phyloP scores from a whole-genome alignment of 1,140 invertebrate genomes.

The Aplysia californica region DNA sequence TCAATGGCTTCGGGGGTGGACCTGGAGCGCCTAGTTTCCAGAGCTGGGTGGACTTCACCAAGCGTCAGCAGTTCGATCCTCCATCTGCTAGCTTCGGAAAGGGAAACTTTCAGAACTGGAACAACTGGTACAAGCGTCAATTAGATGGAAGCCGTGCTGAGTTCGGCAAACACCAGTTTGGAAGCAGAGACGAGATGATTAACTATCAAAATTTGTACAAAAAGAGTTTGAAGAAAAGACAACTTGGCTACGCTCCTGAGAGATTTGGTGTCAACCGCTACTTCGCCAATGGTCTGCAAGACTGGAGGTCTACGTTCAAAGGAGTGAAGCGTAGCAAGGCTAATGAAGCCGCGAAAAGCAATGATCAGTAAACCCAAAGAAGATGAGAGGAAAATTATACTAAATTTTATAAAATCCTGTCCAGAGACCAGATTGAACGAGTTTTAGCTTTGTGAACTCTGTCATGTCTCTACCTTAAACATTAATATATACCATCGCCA shows the following conservation, averaged over 20 bases:
- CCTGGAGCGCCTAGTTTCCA: neutral
- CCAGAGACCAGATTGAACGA: neutral
- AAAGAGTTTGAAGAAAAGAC: constrained; percentile 31
- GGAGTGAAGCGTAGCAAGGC: constrained; percentile 21
- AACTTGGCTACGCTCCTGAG: constrained; percentile 19
- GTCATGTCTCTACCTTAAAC: too few relatives aligned
- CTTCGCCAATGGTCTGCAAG: constrained; percentile 35
- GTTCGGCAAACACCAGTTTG: neutral
- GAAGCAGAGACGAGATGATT: constrained; percentile 16
- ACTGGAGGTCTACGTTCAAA: constrained; percentile 34
- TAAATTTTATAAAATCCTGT: neutral
- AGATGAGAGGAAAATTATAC: neutral
- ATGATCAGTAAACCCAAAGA: neutral
- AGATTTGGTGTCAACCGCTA: constrained; percentile 29
- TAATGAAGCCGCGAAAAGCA: neutral
- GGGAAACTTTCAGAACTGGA: neutral
- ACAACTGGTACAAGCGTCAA: neutral
- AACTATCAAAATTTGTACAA: too few relatives aligned
- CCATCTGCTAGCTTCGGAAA: neutral
- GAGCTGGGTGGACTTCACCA: constrained; percentile 7
- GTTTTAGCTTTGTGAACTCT: neutral
- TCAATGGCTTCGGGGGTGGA: constrained; percentile 12
- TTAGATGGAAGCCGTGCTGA: neutral
- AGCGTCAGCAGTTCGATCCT: neutral
- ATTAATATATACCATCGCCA: too few relatives aligned